Conservation (phyloP, 1,140 invertebrate species). For the Leucophenga varia region DNA sequence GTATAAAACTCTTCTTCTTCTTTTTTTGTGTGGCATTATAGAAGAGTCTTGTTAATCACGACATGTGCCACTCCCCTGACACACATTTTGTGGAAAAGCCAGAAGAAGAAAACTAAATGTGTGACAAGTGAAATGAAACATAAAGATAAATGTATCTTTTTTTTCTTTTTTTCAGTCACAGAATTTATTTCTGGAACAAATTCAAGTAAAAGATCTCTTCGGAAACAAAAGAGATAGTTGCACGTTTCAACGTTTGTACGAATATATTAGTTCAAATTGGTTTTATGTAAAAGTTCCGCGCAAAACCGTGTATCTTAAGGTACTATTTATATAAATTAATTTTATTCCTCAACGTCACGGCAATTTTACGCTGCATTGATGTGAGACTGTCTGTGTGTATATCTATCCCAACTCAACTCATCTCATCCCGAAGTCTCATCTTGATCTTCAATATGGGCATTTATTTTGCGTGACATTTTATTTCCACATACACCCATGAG, state of each 20-base stretch:
- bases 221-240: not conserved
- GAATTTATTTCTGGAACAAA: no score
- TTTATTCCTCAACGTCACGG: not conserved
- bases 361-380: no score
- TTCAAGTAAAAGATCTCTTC: no score
- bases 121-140: no score
- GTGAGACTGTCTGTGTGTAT: slow-evolving; percentile 19
- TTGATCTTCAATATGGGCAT: no score
- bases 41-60: not conserved
- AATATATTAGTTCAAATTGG: slow-evolving; percentile 37
- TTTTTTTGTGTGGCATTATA: slow-evolving; percentile 25
- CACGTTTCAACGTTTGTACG: slow-evolving; percentile 12
- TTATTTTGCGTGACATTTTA: slow-evolving; percentile 49
- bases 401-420: no score
- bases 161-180: slow-evolving; percentile 18
- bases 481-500: slow-evolving; percentile 12
- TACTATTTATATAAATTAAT: not conserved
- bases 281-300: slow-evolving; percentile 7
- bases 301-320: no score
- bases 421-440: no score
- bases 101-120: no score
- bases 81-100: no score
- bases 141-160: no score
- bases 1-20: slow-evolving; percentile 6
- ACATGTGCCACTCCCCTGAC: no score